Evolutionary conservation across 2,888 invertebrate genomes (phyloP).

Genomic region (Argyresthia albistria): DNA sequence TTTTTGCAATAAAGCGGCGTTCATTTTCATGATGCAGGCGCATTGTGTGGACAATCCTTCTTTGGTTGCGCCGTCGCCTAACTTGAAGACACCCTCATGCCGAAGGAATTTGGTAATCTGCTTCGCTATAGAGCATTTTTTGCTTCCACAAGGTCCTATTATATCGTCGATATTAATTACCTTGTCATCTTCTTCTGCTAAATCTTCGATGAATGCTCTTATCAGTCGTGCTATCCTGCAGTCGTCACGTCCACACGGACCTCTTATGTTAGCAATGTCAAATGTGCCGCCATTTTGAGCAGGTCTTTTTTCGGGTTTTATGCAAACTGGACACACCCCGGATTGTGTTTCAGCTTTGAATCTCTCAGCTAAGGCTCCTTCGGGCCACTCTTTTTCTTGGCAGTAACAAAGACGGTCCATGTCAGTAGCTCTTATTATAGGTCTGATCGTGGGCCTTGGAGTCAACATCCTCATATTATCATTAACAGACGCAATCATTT

Average conservation of each 20-base stretch:
- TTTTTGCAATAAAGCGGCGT: constrained; percentile 30
- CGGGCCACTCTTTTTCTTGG: constrained; percentile 49
- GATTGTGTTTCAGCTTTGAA: constrained; percentile 42
- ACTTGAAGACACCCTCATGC: constrained; percentile 40
- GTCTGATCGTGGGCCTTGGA: constrained; percentile 46
- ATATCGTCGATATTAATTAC: constrained; percentile 42
- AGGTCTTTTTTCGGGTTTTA: constrained; percentile 26
- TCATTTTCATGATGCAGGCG: constrained; percentile 47
- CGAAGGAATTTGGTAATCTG: constrained; percentile 49
- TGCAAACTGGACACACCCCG: constrained; percentile 47
- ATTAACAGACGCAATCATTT: constrained; percentile 56
- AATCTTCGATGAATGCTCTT: constrained; percentile 48
- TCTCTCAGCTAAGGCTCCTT: constrained; percentile 39
- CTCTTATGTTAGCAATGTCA: constrained; percentile 54
- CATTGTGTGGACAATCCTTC: constrained; percentile 57
- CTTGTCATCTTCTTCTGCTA: constrained; percentile 48
- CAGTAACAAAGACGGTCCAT: constrained; percentile 57
- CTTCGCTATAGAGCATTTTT: constrained; percentile 45
- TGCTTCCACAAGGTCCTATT: constrained; percentile 58
- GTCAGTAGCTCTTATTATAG: constrained; percentile 55
- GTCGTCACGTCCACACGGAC: constrained; percentile 55
- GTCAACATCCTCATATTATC: constrained; percentile 64
- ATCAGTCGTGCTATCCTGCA: constrained; percentile 56
- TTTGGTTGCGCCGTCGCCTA: constrained; percentile 20
- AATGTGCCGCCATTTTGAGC: constrained; percentile 26